Conservation (phyloP, 2,888 invertebrate species). For the Hirtodrosophila cameraria region DNA sequence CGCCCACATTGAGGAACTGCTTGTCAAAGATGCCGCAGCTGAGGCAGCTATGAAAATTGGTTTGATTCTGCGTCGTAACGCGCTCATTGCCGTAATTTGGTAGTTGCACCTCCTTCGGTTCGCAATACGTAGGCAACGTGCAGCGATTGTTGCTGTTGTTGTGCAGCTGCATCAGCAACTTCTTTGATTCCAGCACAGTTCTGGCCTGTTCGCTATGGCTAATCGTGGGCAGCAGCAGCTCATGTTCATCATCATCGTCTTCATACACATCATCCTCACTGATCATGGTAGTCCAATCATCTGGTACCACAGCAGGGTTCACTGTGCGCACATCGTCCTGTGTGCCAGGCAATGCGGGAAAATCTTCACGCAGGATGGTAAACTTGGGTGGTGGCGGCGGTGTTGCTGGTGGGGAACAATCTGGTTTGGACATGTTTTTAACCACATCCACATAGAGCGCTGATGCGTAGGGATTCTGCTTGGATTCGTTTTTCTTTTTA, state of each 20-base stretch:
- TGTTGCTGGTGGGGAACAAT: conserved; percentile 3
- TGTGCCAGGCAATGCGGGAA: conserved; percentile 59
- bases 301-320: conserved; percentile 26
- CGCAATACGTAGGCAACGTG: conserved; percentile 8
- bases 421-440: conserved; percentile 42
- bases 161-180: conserved; percentile 11
- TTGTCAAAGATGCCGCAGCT: conserved; percentile 40
- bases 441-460: conserved; percentile 64
- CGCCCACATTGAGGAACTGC: conserved; percentile 47
- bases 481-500: conserved; percentile 23
- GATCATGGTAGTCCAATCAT: conserved; percentile 53
- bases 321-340: conserved; percentile 1
- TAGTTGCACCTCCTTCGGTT: conserved; percentile 17
- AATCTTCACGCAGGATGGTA: conserved; percentile 56
- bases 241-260: background rate
- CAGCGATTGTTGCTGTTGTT: background rate
- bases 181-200: background rate
- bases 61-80: background rate
- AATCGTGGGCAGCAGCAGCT: background rate
- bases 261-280: conserved; percentile 37
- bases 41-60: background rate
- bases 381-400: conserved; percentile 36
- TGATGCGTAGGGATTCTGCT: background rate
- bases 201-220: conserved; percentile 11
- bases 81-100: background rate